Evolutionary conservation across 2,888 invertebrate genomes (phyloP), one percentile per base, ranked within the genome.

Genomic region (Cheilosia impressa): DNA sequence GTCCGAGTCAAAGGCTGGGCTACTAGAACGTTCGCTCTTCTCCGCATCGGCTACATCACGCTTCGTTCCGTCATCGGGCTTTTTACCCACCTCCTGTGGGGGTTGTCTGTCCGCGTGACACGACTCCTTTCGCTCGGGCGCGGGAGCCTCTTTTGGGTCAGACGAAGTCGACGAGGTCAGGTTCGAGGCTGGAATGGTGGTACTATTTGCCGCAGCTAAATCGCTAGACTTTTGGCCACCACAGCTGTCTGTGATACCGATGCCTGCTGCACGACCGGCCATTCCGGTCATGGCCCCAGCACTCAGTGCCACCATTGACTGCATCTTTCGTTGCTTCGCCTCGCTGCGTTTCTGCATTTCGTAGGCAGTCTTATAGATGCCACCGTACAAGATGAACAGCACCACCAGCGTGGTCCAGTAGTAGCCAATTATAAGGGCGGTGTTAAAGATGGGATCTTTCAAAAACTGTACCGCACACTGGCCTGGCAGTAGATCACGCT

Each of bases 391-490:
- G 78, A 98, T 96, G 91, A 99, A 98, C 85, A 99, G 94, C 50
- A 99, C 98, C 73, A 98, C 95, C 41, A 99, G 93, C 0, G 99
- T 99, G 53, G 97, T 98, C 99, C 98, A 99, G 91, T 98, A 99
- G 92, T 99, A 99, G 62, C 96, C 97, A 89, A 99, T 98, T 73
- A 99, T 99, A 78, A 99, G 94, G 65, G 98, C 97, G 88, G 99
- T 98, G 92, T 99, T 99, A 92, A 99, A 99, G 69, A 98, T 95
- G 0, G 99, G 98, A 92, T 99, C 98, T 92, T 98, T 98, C 83
- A 99, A 94, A 93, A 99, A 99, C 93, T 99, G 99, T 17, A 99
- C 99, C 75, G 97, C 96, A 91, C 99, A 99, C 92, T 97, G 96
- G 1, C 97, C 97, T 15, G 97, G 96, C 88, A 95, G 93, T 68